Evolutionary conservation across 2,113 vertebrate species (phyloP).

Genomic region (Melanotaenia duboulayi): DNA sequence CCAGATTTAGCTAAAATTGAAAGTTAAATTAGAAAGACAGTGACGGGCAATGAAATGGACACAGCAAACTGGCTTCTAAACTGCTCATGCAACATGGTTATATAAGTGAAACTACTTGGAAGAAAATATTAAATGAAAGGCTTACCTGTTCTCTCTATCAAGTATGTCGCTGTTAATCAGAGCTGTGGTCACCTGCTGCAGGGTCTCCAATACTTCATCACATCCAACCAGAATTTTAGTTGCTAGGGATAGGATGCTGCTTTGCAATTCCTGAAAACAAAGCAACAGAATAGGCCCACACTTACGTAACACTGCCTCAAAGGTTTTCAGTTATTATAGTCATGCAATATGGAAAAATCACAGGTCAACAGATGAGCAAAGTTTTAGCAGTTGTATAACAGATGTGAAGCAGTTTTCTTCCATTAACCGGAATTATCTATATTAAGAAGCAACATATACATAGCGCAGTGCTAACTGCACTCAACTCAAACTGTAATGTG

Average conservation of each 20-base stretch:
- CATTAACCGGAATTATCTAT: not conserved
- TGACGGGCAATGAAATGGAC: not conserved
- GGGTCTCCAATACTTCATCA: constrained; percentile 97
- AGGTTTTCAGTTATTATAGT: constrained; percentile 5
- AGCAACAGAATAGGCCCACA: constrained; percentile 63
- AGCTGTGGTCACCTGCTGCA: constrained; percentile 95
- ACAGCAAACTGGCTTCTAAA: constrained; percentile 22
- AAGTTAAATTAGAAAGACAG: too few species aligned
- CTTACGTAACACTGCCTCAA: constrained; percentile 74
- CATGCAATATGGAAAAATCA: constrained; percentile 4
- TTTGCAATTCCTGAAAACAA: constrained; percentile 90
- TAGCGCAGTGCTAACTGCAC: constrained; percentile 1
- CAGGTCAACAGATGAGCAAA: constrained; percentile 1
- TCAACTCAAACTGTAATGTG: not conserved
- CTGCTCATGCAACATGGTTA: constrained; percentile 17
- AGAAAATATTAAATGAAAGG: not conserved
- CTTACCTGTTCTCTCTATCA: constrained; percentile 92
- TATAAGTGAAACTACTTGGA: not conserved
- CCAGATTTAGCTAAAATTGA: constrained; percentile 19
- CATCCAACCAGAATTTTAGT: constrained; percentile 96
- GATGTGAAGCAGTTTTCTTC: not conserved
- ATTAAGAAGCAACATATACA: constrained; percentile 1
- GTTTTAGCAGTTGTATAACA: not conserved
- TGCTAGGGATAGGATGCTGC: constrained; percentile 93
- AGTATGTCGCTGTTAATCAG: constrained; percentile 93